Evolutionary conservation across 2,888 invertebrate genomes (phyloP).

Genomic region (Xanthostigma xanthostigma): DNA sequence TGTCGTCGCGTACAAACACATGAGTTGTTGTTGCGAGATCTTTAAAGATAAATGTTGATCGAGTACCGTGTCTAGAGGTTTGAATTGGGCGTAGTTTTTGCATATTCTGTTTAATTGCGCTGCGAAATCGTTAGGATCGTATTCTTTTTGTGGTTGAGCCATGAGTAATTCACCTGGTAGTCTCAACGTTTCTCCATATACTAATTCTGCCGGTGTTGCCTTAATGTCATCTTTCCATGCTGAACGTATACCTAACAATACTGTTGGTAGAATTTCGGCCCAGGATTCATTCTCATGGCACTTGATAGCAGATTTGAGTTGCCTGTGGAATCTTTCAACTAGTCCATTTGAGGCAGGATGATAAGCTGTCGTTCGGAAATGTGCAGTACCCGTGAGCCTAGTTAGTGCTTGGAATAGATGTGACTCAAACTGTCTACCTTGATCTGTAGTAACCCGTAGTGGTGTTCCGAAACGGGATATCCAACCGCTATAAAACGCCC

Average conservation of each 20-base stretch:
- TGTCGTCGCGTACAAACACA: no score
- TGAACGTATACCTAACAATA: slow-evolving; percentile 19
- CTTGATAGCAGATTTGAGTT: slow-evolving; percentile 18
- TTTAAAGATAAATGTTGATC: no score
- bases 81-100: no score
- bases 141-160: no score
- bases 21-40: no score
- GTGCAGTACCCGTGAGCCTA: slow-evolving; percentile 9
- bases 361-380: slow-evolving; percentile 12
- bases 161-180: slow-evolving; percentile 12
- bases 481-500: slow-evolving; percentile 17
- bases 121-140: no score
- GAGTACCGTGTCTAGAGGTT: no score
- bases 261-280: slow-evolving; percentile 16
- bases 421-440: slow-evolving; percentile 18
- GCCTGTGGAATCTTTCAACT: slow-evolving; percentile 17
- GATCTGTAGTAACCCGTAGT: slow-evolving; percentile 18
- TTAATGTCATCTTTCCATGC: slow-evolving; percentile 17
- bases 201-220: slow-evolving; percentile 17
- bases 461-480: slow-evolving; percentile 20
- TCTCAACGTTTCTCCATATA: slow-evolving; percentile 17
- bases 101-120: no score
- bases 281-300: slow-evolving; percentile 14
- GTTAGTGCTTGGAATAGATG: slow-evolving; percentile 12
- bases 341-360: slow-evolving; percentile 17